Evolutionary conservation across 2,888 invertebrate genomes (phyloP), one percentile per base, ranked within the genome.

Genomic region (Amiota minor): DNA sequence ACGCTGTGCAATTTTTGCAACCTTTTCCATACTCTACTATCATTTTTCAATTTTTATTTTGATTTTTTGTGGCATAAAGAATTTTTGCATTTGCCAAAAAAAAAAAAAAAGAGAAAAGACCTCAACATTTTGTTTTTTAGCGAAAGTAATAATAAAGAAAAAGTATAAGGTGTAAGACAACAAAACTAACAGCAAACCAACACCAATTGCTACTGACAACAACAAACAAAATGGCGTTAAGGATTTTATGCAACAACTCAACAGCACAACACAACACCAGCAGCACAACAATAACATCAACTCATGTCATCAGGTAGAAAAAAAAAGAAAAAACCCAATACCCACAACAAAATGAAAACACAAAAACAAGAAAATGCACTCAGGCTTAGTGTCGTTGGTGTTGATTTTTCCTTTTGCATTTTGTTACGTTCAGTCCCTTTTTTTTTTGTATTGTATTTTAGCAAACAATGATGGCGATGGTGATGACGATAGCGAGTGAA

Each of bases 341-440:
- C 35, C 20, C 16, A 59, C 53, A 50, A 84, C 84, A 84, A 83
- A 79, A 84, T 83, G 80, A 84, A 84, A 83, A 80, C 84, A 83
- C 83, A 83, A 81, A 83, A 83, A 83, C 85, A 83, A 83, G 83
- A 83, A 85, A 83, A 85, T 83, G 83, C 83, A 83, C 83, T 83
- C 85, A 83, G 84, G 83, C 83, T 83, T 83, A 83, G 83, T 83
- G 83, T 84, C 83, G 35, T 35, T 35, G 35, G 35, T 35, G 35
- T 0, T 35, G 35, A 35, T 35, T 35, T 35, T 35, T 35, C 35
- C 6, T 35, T 35, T 35, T 35, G 35, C 35, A 35, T 35, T 35
- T 35, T 35, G 35, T 35, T 6, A 8, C 35, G 35, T 35, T 35
- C 6, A 35, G 35, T 35, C 35, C 35, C 35, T 35, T 35, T 35